Percentiles rank a stretch among this genome's conserved stretches.
These are phyloP conservation scores for Takifugu ocellatus DNA, from an alignment of 2,797 vertebrate species.

Conservation along the genomic window DNA sequence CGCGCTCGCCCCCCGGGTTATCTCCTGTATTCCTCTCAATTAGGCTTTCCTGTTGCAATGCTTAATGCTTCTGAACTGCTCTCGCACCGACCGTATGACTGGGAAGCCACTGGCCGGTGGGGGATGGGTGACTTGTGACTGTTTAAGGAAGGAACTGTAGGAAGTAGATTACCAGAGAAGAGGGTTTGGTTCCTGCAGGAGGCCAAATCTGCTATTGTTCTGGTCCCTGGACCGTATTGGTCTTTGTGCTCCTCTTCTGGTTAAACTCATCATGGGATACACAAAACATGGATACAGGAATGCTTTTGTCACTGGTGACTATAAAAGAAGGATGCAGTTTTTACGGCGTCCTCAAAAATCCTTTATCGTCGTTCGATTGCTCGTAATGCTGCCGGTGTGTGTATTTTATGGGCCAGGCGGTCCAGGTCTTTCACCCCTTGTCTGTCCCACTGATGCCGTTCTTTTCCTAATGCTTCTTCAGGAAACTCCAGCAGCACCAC, in stretches of 20 bases:
- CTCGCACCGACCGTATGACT: slow-evolving; percentile 19
- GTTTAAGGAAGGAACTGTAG: slow-evolving; percentile 75
- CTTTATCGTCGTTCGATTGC: background rate
- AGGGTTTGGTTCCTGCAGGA: slow-evolving; percentile 57
- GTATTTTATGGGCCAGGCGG: slow-evolving; percentile 24
- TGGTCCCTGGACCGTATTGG: slow-evolving; percentile 47
- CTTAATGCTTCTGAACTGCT: slow-evolving; percentile 11
- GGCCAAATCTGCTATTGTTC: slow-evolving; percentile 73
- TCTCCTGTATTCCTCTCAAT: slow-evolving; percentile 5
- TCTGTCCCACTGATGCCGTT: slow-evolving; percentile 48
- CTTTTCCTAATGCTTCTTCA: slow-evolving; percentile 59
- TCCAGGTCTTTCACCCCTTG: slow-evolving; percentile 35
- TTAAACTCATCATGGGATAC: slow-evolving; percentile 46
- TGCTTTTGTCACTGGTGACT: slow-evolving; percentile 1
- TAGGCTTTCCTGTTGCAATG: background rate
- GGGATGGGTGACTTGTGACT: slow-evolving; percentile 37
- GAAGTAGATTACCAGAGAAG: slow-evolving; percentile 74
- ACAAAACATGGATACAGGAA: slow-evolving; percentile 17
- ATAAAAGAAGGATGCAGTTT: background rate
- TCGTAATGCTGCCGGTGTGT: slow-evolving; percentile 24
- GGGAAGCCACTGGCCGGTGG: slow-evolving; percentile 8
- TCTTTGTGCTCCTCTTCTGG: slow-evolving; percentile 42
- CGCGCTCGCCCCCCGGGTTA: background rate
- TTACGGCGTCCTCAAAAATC: background rate
- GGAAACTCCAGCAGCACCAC: slow-evolving; percentile 77